Evolutionary conservation across 2,797 vertebrate species (phyloP).

Genomic region (Oryzias dopingdopingensis): DNA sequence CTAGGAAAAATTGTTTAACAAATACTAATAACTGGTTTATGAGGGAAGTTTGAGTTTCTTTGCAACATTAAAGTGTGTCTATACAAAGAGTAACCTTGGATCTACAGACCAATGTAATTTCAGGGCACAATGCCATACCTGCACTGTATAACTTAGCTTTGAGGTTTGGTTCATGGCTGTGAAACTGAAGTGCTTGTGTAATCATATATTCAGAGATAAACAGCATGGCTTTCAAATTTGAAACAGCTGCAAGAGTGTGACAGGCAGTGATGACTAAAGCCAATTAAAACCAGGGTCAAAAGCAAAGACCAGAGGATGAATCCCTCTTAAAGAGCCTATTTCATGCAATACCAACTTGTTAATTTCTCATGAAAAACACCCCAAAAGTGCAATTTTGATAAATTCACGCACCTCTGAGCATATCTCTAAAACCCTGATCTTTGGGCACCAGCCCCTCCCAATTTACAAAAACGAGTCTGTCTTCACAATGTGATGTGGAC

Average conservation of each 20-base stretch:
- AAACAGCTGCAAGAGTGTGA: conserved; percentile 26
- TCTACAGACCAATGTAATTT: not conserved
- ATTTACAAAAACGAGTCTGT: too few relatives aligned
- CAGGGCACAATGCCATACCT: not conserved
- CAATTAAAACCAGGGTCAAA: conserved; percentile 41
- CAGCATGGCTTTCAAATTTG: conserved; percentile 21
- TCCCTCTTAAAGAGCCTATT: conserved; percentile 3
- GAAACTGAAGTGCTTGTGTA: conserved; percentile 32
- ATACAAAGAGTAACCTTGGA: not conserved
- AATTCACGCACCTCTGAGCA: too few relatives aligned
- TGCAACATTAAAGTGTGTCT: not conserved
- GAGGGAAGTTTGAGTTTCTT: not conserved
- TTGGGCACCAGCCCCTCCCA: too few relatives aligned
- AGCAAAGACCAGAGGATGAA: conserved; percentile 35
- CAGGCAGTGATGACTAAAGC: conserved; percentile 28
- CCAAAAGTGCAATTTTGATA: too few relatives aligned
- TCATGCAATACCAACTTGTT: too few relatives aligned
- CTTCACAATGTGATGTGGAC: too few relatives aligned
- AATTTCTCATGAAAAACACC: too few relatives aligned
- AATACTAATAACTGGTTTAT: not conserved
- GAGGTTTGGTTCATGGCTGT: not conserved
- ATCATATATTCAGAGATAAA: conserved; percentile 49
- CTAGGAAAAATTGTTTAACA: not conserved
- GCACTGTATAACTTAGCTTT: conserved; percentile 5
- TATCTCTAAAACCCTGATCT: too few relatives aligned